Conservation (phyloP, 1,140 invertebrate genomes). For the Sipha flava region DNA sequence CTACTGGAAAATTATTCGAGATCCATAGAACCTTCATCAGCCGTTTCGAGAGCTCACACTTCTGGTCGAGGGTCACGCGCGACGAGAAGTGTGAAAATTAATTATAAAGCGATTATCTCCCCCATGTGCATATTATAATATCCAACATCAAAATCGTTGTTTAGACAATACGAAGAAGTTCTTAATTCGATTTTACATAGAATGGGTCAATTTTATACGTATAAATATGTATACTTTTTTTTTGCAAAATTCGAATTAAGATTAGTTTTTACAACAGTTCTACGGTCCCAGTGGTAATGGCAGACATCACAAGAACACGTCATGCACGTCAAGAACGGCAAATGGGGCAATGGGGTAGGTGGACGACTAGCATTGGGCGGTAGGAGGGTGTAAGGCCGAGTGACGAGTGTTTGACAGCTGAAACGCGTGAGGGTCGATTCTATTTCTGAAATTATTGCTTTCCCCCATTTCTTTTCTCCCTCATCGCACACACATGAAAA, state of each 20-base stretch:
- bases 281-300: too few species aligned
- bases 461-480: background rate
- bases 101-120: background rate
- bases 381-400: background rate
- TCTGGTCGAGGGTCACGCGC: background rate
- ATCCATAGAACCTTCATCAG: background rate
- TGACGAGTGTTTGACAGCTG: slow-evolving; percentile 32
- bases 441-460: slow-evolving; percentile 26
- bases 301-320: background rate
- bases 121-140: background rate
- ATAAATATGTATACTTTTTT: background rate
- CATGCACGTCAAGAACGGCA: background rate
- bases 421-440: slow-evolving; percentile 20
- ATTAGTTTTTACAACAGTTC: background rate
- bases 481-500: background rate
- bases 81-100: background rate
- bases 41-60: background rate
- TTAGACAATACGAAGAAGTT: background rate
- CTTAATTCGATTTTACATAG: background rate
- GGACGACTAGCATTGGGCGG: too few species aligned
- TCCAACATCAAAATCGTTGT: background rate
- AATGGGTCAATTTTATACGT: background rate
- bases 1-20: background rate
- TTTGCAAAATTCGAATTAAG: background rate
- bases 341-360: background rate